Evolutionary conservation across 2,888 invertebrate genomes (phyloP).

Genomic region (Brachylomia viminalis): DNA sequence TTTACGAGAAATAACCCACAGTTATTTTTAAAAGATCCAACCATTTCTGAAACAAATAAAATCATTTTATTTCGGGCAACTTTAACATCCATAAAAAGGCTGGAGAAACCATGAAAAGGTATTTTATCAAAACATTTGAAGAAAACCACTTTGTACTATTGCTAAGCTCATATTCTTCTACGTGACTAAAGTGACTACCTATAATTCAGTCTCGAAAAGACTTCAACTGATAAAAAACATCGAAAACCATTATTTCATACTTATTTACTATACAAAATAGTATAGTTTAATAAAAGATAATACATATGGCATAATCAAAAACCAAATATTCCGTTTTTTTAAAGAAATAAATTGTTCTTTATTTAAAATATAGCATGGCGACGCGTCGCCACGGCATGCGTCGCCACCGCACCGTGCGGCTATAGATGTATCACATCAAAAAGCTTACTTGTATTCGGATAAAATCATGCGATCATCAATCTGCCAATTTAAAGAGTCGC

Average conservation of each 20-base stretch:
- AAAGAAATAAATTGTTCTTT: too few species aligned
- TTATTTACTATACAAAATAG: too few species aligned
- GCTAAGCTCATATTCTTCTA: not conserved
- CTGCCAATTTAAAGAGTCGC: constrained; percentile 10
- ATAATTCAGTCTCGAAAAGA: not conserved
- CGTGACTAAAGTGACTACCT: not conserved
- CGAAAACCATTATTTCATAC: too few species aligned
- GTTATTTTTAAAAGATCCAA: not conserved
- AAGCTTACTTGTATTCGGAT: not conserved
- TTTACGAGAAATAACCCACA: not conserved
- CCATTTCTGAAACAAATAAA: not conserved
- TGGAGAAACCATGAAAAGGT: not conserved
- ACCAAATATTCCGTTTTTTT: too few species aligned
- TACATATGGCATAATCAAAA: too few species aligned
- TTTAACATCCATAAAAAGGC: not conserved
- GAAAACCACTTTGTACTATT: not conserved
- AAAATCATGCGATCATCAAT: constrained; percentile 21
- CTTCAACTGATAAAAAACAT: not conserved
- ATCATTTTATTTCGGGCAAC: not conserved
- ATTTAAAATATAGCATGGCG: too few species aligned
- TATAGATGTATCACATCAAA: too few species aligned
- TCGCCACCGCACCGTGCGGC: too few species aligned
- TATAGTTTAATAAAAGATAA: too few species aligned
- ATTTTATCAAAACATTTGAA: not conserved
- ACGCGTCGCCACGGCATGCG: too few species aligned